Evolutionary conservation across 2,113 vertebrate species (phyloP), one percentile per base, ranked within the genome.

Genomic region (Zosterops lateralis): DNA sequence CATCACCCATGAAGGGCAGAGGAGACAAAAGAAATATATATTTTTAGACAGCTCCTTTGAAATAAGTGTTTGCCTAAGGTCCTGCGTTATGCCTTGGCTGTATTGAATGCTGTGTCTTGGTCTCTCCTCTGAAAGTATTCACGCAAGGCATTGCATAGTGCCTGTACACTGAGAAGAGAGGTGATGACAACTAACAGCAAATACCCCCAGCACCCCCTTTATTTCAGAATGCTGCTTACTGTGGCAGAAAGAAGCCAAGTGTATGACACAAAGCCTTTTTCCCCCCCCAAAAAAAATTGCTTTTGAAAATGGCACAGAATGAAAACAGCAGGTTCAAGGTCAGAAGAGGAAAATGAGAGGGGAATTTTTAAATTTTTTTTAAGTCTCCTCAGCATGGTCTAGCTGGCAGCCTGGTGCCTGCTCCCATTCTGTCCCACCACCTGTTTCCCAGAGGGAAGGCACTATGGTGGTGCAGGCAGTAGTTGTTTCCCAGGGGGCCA

Each of bases 1-100:
- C 72, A 68, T 65, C 71, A 32, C 12, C 40, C n/a, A 9, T 51
- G 76, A 89, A 89, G 64, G 60, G 40, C 40, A 65, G 34, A 79
- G 38, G 47, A 70, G 51, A 29, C 5, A 21, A 81, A 65, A 54
- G 67, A 17, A 51, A 9, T 13, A 3, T 24, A 4, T 45, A 16
- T 34, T 71, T 87, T 87, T 86, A 85, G 72, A 77, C 18, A 78
- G 70, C 5, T 80, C 25, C 29, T 92, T 82, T 50, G 50, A 84
- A 88, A 24, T 42, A 64, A 44, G 11, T 24, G 36, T 65, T 91
- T 93, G 72, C 61, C 42, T 80, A 57, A 92, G 75, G 40, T 89
- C 10, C 18, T 82, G 19, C 0, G 2, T 70, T 89, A 25, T 58
- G 36, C 31, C 4, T n/a, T 93, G 36, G 42, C 66, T 79, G 18